Evolutionary conservation across 2,113 vertebrate genomes (phyloP).

Genomic region (Barnardius zonarius): DNA sequence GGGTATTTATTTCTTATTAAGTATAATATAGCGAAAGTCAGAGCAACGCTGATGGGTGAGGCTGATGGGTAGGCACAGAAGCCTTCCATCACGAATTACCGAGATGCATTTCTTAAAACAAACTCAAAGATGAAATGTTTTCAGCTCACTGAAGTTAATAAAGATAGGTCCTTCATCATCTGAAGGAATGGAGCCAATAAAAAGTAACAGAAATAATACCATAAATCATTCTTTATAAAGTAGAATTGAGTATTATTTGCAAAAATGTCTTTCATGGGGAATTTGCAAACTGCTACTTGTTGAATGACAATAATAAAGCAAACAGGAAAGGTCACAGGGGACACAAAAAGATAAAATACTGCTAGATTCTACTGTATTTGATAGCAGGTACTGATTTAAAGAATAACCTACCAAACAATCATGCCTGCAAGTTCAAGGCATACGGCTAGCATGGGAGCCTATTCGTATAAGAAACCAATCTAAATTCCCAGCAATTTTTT

Average conservation of each 20-base stretch:
- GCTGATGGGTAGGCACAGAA: slow-evolving; percentile 12
- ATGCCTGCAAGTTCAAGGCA: not conserved
- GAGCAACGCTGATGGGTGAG: slow-evolving; percentile 17
- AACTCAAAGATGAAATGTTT: slow-evolving; percentile 2
- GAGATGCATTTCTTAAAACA: not conserved
- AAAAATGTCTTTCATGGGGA: not conserved
- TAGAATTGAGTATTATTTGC: not conserved
- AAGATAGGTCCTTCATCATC: slow-evolving; percentile 38
- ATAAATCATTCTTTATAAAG: slow-evolving; percentile 36
- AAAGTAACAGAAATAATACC: slow-evolving; percentile 13
- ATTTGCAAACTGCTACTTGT: slow-evolving; percentile 1
- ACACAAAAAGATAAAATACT: not conserved
- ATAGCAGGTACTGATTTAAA: not conserved
- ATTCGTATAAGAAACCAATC: not conserved
- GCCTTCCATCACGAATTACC: slow-evolving; percentile 9
- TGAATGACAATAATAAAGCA: not conserved
- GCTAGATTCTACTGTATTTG: not conserved
- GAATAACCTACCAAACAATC: not conserved
- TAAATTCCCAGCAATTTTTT: not conserved
- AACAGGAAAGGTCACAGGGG: not conserved
- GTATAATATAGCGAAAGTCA: slow-evolving; percentile 36
- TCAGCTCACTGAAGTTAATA: slow-evolving; percentile 34
- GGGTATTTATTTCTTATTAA: slow-evolving; percentile 49
- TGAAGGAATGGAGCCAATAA: slow-evolving; percentile 39
- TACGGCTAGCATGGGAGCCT: not conserved